phyloP scores from a whole-genome alignment of 2,888 invertebrate species.

The Drosophila dives region DNA sequence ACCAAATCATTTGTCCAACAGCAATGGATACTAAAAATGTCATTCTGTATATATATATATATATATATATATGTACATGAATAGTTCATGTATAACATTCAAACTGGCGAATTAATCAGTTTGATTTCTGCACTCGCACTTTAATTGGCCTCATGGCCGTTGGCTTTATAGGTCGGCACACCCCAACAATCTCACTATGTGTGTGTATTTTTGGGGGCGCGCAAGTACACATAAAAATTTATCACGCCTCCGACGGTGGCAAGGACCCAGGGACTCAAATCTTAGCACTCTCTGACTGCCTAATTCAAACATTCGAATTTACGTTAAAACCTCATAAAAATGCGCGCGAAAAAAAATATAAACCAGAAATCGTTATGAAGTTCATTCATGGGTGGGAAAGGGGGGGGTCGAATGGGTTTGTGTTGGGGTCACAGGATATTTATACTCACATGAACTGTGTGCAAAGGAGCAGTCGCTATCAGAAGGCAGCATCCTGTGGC shows the following conservation, averaged over 20 bases:
- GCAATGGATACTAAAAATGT: slow-evolving; percentile 10
- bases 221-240: slow-evolving; percentile 61
- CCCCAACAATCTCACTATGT: slow-evolving; percentile 31
- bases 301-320: slow-evolving; percentile 68
- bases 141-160: slow-evolving; percentile 39
- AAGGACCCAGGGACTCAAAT: slow-evolving; percentile 23
- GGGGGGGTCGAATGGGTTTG: background rate
- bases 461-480: slow-evolving; percentile 50
- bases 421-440: slow-evolving; percentile 23
- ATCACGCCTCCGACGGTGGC: slow-evolving; percentile 49
- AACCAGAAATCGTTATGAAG: slow-evolving; percentile 50
- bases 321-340: slow-evolving; percentile 74
- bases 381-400: slow-evolving; percentile 36
- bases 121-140: slow-evolving; percentile 50
- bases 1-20: slow-evolving; percentile 1
- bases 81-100: background rate
- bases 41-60: slow-evolving; percentile 3
- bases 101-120: slow-evolving; percentile 51
- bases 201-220: background rate
- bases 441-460: slow-evolving; percentile 54
- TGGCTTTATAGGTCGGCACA: slow-evolving; percentile 18
- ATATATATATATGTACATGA: background rate
- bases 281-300: slow-evolving; percentile 15
- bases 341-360: slow-evolving; percentile 29
- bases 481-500: slow-evolving; percentile 51